These are phyloP conservation scores for Fukomys damarensis DNA, from an alignment of 2,113 vertebrate species.

Conservation along the genomic window DNA sequence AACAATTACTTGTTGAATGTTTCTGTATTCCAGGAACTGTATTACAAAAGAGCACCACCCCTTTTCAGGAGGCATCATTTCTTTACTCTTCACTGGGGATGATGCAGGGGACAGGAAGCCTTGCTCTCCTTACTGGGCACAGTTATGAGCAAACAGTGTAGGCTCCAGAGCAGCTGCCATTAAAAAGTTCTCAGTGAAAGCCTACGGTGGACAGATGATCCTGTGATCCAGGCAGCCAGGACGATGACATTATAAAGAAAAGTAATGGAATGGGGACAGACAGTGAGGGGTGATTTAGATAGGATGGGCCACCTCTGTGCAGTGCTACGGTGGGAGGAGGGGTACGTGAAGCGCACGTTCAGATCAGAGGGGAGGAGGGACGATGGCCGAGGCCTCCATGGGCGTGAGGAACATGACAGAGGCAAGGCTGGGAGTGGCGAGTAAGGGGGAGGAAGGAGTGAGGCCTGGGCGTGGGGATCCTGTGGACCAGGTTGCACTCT, in stretches of 20 bases:
- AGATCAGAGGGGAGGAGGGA: background rate
- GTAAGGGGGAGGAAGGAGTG: too few relatives aligned
- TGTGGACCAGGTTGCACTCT: background rate
- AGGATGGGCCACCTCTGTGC: background rate
- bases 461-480: too few relatives aligned
- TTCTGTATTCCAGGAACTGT: background rate
- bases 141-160: background rate
- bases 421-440: background rate
- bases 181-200: background rate
- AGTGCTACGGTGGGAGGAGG: background rate
- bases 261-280: background rate
- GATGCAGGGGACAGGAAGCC: too few relatives aligned
- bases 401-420: background rate
- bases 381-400: background rate
- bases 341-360: too few relatives aligned
- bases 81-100: too few relatives aligned
- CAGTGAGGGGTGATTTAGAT: background rate
- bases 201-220: background rate
- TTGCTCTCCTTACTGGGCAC: background rate
- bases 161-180: background rate
- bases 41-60: background rate
- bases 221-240: rapidly evolving
- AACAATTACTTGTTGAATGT: background rate
- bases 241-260: background rate
- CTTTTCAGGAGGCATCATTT: background rate